Conservation (phyloP, 1,140 invertebrate species). For the Pemphigus obesinymphae region DNA sequence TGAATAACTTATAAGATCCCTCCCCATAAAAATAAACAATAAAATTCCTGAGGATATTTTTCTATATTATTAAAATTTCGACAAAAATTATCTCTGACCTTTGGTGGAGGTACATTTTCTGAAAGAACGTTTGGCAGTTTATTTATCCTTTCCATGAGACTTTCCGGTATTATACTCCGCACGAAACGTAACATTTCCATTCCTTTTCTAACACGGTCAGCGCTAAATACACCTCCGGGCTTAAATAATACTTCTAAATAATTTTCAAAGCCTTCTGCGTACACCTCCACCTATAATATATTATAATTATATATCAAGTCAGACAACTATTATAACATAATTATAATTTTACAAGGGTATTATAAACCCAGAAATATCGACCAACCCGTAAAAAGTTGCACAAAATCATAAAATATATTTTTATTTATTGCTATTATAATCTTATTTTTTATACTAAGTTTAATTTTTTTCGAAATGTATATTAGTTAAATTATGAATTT, state of each 20-base stretch:
- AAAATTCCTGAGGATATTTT: too few relatives aligned
- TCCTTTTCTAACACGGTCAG: conserved; percentile 59
- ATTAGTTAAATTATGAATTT: too few relatives aligned
- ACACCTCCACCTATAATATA: conserved; percentile 65
- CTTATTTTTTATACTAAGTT: too few relatives aligned
- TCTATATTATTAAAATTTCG: too few relatives aligned
- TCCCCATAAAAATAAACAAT: too few relatives aligned
- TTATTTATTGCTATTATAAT: too few relatives aligned
- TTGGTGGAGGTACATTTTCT: conserved; percentile 58
- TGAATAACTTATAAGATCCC: too few relatives aligned
- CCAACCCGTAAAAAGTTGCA: not conserved
- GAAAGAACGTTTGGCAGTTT: conserved; percentile 60
- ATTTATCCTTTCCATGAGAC: conserved; percentile 49
- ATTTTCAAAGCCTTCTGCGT: conserved; percentile 79
- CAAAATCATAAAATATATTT: too few relatives aligned
- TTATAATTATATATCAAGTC: too few relatives aligned
- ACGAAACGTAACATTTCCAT: conserved; percentile 55
- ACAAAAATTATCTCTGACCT: conserved; percentile 47
- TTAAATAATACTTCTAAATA: conserved; percentile 78
- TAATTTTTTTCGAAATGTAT: too few relatives aligned
- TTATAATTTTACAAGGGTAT: not conserved
- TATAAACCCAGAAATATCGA: not conserved
- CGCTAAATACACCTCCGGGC: conserved; percentile 64
- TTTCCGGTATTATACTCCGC: conserved; percentile 52
- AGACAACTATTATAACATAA: not conserved